phyloP scores from a whole-genome alignment of 2,888 invertebrate species.

The Epinotia brunnichana region DNA sequence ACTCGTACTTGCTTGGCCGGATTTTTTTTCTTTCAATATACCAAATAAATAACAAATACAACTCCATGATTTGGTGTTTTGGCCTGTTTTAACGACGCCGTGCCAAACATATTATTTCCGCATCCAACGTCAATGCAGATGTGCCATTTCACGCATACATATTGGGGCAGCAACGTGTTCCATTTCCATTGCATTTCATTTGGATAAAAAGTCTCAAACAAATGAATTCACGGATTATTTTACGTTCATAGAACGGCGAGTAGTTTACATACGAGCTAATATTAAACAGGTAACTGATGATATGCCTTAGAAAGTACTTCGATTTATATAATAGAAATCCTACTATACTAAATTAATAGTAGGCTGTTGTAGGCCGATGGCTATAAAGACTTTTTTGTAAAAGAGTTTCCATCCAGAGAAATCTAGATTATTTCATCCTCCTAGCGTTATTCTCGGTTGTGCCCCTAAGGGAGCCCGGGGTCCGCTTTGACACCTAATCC shows the following conservation, averaged over 20 bases:
- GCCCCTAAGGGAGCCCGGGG: too few species aligned
- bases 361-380: too few species aligned
- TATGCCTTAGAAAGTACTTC: background rate
- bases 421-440: too few species aligned
- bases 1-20: too few species aligned
- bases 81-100: constrained; percentile 62
- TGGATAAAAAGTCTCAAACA: constrained; percentile 18
- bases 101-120: constrained; percentile 71
- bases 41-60: constrained; percentile 38
- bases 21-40: background rate
- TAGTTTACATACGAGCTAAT: background rate
- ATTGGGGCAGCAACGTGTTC: constrained; percentile 56
- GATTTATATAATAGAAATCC: too few species aligned
- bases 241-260: background rate
- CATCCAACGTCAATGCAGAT: constrained; percentile 76
- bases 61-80: constrained; percentile 50
- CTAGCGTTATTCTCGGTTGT: too few species aligned
- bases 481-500: too few species aligned
- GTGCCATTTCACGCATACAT: constrained; percentile 71
- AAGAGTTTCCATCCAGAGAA: too few species aligned
- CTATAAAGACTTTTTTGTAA: too few species aligned
- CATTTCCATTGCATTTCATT: constrained; percentile 37
- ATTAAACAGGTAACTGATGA: background rate
- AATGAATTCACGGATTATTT: constrained; percentile 14
- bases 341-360: too few species aligned